Evolutionary conservation across 2,113 vertebrate species (phyloP).

Genomic region (Cynopterus brachyotis): DNA sequence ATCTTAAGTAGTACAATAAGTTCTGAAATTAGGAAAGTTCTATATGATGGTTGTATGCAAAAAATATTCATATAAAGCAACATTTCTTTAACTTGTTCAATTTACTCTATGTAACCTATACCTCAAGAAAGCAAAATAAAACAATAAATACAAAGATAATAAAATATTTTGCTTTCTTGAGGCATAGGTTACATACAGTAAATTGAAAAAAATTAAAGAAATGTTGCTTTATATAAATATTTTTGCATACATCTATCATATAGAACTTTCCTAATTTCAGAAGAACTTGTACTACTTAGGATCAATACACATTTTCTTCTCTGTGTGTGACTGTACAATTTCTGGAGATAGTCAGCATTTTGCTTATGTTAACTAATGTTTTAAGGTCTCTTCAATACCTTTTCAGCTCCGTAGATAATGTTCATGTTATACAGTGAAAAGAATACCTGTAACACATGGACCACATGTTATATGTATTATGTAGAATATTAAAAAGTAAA

Average conservation of each 20-base stretch:
- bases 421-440: neutral
- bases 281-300: neutral
- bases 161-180: neutral
- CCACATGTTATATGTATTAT: neutral
- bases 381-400: neutral
- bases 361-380: neutral
- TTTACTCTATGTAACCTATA: neutral
- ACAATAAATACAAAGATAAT: neutral
- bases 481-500: neutral
- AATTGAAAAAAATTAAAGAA: neutral
- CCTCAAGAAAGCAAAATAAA: neutral
- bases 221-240: neutral
- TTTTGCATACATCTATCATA: neutral
- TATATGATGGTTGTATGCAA: neutral
- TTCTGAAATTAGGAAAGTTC: neutral
- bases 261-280: neutral
- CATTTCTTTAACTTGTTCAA: neutral
- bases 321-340: too few relatives aligned
- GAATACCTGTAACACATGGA: neutral
- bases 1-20: neutral
- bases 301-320: too few relatives aligned
- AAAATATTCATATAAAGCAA: neutral
- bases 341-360: neutral
- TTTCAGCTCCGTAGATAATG: neutral
- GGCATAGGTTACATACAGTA: neutral